Base-by-base conservation (phyloP, 2,888 invertebrate genomes). In the Cerastis rubricosa region DNA sequence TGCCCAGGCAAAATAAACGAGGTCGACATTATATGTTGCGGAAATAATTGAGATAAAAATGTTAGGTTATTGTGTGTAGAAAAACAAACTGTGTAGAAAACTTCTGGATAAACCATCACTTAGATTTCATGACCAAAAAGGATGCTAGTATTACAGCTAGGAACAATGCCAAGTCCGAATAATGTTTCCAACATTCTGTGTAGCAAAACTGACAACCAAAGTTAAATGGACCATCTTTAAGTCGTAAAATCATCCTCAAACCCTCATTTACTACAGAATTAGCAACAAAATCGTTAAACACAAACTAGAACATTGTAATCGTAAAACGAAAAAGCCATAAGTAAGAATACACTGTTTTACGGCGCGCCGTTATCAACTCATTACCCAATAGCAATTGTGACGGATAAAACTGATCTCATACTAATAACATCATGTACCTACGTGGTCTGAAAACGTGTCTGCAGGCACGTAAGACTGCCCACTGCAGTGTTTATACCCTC, bases 401-500 rank as follows among this genome's bases (percentile, higher is more conserved):
- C 54, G 17, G 70, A 49, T 64, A 65, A 74, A 71, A 76, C 74
- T 65, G 71, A 76, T 87, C 80, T 84, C 65, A 69, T 64, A 74
- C 66, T 83, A 61, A 77, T 65, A 80, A 79, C 84, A 84, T 54
- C 59, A 68, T 59, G 54, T 80, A 25, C n/a, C 43, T 43, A 86
- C 85, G 78, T 83, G 80, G 65, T 35, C 78, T 88, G 78, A 82
- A 87, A 77, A 91, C 91, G 89, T 91, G 91, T 71, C 67, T 57
- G 14, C 59, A 76, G 72, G 86, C 91, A 91, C 91, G 91, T 91
- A 90, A 87, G 84, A 78, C 83, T 84, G 76, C 69, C 65, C 79
- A 83, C 73, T 76, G 81, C 76, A 69, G 51, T 84, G 88, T 91
- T 88, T 90, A 89, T 87, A 85, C 75, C 79, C 77, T 75, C 76